Base-by-base conservation (phyloP, 2,797 vertebrate species). In the Emydoidea blandingii region DNA sequence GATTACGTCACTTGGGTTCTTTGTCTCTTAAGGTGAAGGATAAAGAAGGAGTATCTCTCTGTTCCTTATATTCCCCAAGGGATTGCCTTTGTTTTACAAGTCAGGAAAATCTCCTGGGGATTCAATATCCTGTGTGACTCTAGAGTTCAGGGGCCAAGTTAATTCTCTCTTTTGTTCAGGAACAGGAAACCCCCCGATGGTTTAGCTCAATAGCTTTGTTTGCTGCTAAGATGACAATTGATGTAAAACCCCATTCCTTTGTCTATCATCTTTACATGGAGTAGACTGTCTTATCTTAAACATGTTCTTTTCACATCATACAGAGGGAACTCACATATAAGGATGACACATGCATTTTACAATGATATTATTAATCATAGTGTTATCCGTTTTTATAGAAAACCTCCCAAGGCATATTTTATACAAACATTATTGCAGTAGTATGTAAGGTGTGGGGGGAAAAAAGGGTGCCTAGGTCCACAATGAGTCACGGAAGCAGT, bases 381-480 rank as follows among this genome's bases (percentile, higher is more conserved):
- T 37, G n/a, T 18, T n/a, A 23, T 37, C 19, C 4, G n/a, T 18
- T 68, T 68, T 37, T 5, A 21, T 37, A 68, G 7, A 19, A 37
- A 37, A 37, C 5, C n/a, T 21, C 18, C 18, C n/a, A 68, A 68
- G 34, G 65, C n/a, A 37, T 68, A 37, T 68, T 37, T 21, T 68
- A n/a, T 37, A 37, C 18, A 68, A 11, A 68, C 21, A 68, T 68
- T 19, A 68, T 68, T 37, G 19, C n/a, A 68, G 18, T 68, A 37
- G 18, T 37, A 4, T 21, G n/a, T 37, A 68, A n/a, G 9, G 65
- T 37, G 65, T 23, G n/a, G 2, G 52, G 52, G 4, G 2, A 1
- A 23, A 10, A 23, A 68, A 10, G n/a, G n/a, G n/a, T 37, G 34
- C n/a, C 19, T 68, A 21, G 34, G 65, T 18, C 19, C 16, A 68